Evolutionary conservation across 2,888 invertebrate species (phyloP).

Genomic region (Lydus trimaculatus): DNA sequence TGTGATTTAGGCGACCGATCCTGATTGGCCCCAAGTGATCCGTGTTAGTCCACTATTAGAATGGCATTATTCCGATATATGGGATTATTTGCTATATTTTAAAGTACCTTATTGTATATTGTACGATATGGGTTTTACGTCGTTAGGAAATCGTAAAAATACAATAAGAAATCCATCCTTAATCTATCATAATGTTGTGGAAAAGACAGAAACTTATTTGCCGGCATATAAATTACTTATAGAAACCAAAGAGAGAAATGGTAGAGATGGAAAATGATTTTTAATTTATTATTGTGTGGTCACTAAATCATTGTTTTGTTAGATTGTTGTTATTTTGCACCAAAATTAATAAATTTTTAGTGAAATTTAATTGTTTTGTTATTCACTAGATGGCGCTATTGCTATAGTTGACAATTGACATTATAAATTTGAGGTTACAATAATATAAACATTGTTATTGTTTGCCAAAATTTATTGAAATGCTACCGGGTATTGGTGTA

Average conservation of each 20-base stretch:
- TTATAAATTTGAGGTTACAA: too few species aligned
- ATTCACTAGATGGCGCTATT: neutral
- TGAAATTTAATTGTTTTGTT: neutral
- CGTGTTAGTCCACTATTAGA: slow-evolving; percentile 90
- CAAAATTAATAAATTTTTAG: neutral
- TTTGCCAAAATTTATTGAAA: slow-evolving; percentile 51
- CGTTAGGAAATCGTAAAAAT: slow-evolving; percentile 82
- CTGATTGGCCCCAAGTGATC: slow-evolving; percentile 89
- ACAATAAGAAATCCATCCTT: slow-evolving; percentile 82
- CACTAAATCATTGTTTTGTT: neutral
- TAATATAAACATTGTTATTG: too few species aligned
- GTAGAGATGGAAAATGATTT: slow-evolving; percentile 53
- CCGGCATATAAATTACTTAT: slow-evolving; percentile 79
- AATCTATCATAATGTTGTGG: slow-evolving; percentile 60
- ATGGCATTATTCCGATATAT: slow-evolving; percentile 91
- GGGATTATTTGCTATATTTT: slow-evolving; percentile 83
- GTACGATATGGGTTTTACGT: slow-evolving; percentile 93
- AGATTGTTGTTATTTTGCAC: neutral
- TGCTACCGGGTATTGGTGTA: slow-evolving; percentile 94
- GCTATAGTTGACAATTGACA: too few species aligned
- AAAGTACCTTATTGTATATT: slow-evolving; percentile 89
- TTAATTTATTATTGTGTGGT: neutral
- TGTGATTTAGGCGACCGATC: slow-evolving; percentile 76
- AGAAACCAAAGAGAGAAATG: slow-evolving; percentile 68
- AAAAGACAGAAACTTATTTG: slow-evolving; percentile 64